Percentiles rank a stretch among this genome's conserved stretches.
phyloP scores from a whole-genome alignment of 1,140 invertebrate genomes.

The Drosophila cardini region DNA sequence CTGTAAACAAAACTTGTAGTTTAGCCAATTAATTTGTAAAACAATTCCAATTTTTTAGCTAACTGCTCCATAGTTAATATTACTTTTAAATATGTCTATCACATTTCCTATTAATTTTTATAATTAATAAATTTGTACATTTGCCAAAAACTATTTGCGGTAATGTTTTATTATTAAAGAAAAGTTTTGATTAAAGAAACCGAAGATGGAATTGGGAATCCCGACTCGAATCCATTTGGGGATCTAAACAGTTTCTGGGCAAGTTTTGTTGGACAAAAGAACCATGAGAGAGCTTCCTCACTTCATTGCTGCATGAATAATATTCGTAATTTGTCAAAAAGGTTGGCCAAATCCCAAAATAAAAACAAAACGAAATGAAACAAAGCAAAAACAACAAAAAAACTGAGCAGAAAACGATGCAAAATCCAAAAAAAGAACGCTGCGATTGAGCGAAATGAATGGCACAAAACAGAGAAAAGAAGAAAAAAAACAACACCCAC shows the following conservation, averaged over 20 bases:
- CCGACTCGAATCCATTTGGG: slow-evolving; percentile 31
- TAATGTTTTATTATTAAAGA: slow-evolving; percentile 4
- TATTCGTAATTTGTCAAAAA: slow-evolving; percentile 84
- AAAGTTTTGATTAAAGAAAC: slow-evolving; percentile 18
- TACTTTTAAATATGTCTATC: background rate
- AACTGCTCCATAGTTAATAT: background rate
- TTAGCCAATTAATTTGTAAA: no score
- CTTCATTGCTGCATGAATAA: slow-evolving; percentile 83
- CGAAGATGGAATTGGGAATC: background rate
- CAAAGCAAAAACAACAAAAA: slow-evolving; percentile 39
- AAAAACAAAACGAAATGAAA: slow-evolving; percentile 60
- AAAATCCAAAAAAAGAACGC: slow-evolving; percentile 63
- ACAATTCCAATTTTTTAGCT: background rate
- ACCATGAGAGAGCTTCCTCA: slow-evolving; percentile 62
- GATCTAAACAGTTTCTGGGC: slow-evolving; percentile 9
- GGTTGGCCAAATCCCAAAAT: slow-evolving; percentile 82
- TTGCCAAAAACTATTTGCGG: slow-evolving; percentile 13
- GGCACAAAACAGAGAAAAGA: slow-evolving; percentile 30
- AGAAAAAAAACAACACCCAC: slow-evolving; percentile 30
- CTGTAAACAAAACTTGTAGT: background rate
- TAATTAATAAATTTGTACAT: background rate
- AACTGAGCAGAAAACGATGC: slow-evolving; percentile 56
- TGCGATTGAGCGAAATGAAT: slow-evolving; percentile 70
- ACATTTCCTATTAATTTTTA: background rate
- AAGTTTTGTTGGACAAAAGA: slow-evolving; percentile 40